Conservation (phyloP, 2,797 vertebrate species). For the Chaunax sp. region DNA sequence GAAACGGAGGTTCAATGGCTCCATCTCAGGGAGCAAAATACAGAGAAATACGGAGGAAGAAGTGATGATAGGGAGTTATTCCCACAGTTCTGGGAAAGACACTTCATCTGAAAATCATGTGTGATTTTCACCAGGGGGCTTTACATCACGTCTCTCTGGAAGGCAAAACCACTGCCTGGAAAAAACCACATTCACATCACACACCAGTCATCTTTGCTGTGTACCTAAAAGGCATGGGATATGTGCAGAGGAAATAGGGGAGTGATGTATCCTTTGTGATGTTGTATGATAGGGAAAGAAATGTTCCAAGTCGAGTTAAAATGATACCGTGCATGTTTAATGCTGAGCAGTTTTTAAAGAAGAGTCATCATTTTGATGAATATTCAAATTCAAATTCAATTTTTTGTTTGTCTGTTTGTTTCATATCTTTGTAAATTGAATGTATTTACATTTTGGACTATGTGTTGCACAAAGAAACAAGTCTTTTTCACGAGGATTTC, state of each 20-base stretch:
- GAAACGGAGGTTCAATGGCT: slow-evolving; percentile 49
- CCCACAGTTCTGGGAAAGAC: slow-evolving; percentile 60
- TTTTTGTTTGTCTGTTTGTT: too few species aligned
- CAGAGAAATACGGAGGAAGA: slow-evolving; percentile 40
- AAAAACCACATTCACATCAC: slow-evolving; percentile 48
- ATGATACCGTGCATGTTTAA: too few species aligned
- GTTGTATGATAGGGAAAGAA: neutral
- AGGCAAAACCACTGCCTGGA: slow-evolving; percentile 41
- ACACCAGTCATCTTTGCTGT: slow-evolving; percentile 53
- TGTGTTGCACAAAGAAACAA: neutral
- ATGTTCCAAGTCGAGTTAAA: neutral
- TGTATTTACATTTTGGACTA: too few species aligned
- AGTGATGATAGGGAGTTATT: slow-evolving; percentile 61
- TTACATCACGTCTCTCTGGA: slow-evolving; percentile 66
- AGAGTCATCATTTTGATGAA: too few species aligned
- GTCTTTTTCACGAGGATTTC: neutral
- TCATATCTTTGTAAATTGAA: too few species aligned
- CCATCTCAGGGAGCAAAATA: slow-evolving; percentile 46
- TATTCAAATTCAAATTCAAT: too few species aligned
- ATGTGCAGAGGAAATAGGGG: slow-evolving; percentile 20
- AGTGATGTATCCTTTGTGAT: slow-evolving; percentile 20
- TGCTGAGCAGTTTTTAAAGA: too few species aligned
- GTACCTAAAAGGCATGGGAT: slow-evolving; percentile 37
- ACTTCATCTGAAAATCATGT: slow-evolving; percentile 70
- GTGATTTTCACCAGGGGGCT: slow-evolving; percentile 69